Evolutionary conservation across 1,140 invertebrate species (phyloP), one percentile per base, ranked within the genome.

Genomic region (Coptotermes formosanus): DNA sequence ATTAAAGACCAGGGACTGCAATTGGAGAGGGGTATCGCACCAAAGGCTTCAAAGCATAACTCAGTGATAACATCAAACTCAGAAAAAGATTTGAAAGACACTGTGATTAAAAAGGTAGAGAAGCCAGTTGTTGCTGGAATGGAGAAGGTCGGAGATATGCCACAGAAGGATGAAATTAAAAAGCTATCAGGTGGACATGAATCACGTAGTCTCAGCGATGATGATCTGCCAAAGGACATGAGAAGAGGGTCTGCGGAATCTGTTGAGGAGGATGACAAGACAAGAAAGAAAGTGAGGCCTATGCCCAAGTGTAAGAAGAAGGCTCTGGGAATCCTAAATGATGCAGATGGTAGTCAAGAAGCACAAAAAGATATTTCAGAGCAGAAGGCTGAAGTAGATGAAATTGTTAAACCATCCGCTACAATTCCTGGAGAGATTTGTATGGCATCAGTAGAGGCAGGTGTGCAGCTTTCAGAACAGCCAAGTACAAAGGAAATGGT

Each of bases 251-350:
- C 82, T 44, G 25, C 30, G 23, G 82, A 84, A 30, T 55, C 82
- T 59, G 32, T 25, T 44, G 85, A 84, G n/a, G 48, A 48, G 30
- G 87, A 86, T 59, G 85, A 87, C 32, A 86, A 85, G 52, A 86
- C 38, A 7, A 86, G 64, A 55, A 84, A 84, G 52, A 86, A 87
- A 82, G 43, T 43, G 30, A 82, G 82, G 25, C 85, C 86, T 7
- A 87, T 88, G 85, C 86, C 87, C 43, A 75, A 44, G 8, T 82
- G 86, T 82, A 87, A 85, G 84, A 88, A 88, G 84, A 85, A 86
- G 30, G 87, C 86, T 75, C 82, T 87, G 16, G 87, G 87, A 9
- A 69, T 87, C 48, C 83, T 87, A 9, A 85, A 59, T 82, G 83
- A 86, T 59, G 43, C 83, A 48, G 81, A 82, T 69, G 84, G 52